Evolutionary conservation across 2,888 invertebrate species (phyloP).

Genomic region (Blastobasis adustella): DNA sequence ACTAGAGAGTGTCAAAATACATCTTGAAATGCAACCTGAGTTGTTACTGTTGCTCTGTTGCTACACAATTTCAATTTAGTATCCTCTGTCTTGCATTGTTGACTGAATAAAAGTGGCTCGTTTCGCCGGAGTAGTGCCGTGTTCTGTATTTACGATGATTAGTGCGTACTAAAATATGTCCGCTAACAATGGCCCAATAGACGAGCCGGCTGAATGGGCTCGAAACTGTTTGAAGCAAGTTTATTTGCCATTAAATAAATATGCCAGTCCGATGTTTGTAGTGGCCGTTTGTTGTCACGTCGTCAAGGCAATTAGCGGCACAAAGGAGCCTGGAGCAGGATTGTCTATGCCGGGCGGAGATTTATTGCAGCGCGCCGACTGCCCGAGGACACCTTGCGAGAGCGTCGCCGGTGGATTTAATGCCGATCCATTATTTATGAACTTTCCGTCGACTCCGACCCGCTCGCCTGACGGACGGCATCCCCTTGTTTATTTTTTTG

Average conservation of each 20-base stretch:
- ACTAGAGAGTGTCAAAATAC: too few species aligned
- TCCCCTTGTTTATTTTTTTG: constrained; percentile 1
- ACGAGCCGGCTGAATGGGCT: too few species aligned
- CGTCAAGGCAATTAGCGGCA: constrained; percentile 37
- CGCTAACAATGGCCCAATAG: too few species aligned
- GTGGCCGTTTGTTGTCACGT: constrained; percentile 36
- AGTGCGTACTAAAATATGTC: too few species aligned
- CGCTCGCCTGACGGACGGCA: constrained; percentile 1
- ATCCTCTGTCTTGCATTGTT: too few species aligned
- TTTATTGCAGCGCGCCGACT: constrained; percentile 26
- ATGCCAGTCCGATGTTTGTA: constrained; percentile 33
- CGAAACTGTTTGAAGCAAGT: constrained; percentile 23
- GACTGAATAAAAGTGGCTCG: constrained; percentile 10
- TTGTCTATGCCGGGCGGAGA: constrained; percentile 27
- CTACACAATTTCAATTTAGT: too few species aligned
- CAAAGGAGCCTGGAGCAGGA: constrained; percentile 29
- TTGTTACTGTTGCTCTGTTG: too few species aligned
- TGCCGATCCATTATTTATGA: constrained; percentile 20
- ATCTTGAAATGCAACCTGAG: too few species aligned
- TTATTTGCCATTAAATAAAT: constrained; percentile 44
- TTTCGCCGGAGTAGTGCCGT: background rate
- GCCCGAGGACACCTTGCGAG: constrained; percentile 23
- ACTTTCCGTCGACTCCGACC: constrained; percentile 8
- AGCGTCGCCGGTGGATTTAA: constrained; percentile 17
- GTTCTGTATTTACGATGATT: too few species aligned